Evolutionary conservation across 2,888 invertebrate species (phyloP).

Genomic region (Sthenelais limicola): DNA sequence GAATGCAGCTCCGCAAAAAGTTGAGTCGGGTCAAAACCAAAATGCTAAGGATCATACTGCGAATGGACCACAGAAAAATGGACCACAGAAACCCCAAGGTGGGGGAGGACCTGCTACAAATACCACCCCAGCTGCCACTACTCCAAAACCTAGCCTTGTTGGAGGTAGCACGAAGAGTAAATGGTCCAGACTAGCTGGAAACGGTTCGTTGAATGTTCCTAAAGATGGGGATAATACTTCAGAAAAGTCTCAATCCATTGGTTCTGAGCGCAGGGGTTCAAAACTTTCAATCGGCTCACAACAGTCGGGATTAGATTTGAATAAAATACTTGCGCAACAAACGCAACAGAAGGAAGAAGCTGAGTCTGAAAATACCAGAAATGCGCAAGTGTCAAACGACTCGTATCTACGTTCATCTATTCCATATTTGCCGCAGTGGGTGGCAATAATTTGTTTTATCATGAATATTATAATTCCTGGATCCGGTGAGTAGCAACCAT

Average conservation of each 20-base stretch:
- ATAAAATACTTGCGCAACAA: constrained; percentile 12
- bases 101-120: too few relatives aligned
- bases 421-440: constrained; percentile 87
- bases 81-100: too few relatives aligned
- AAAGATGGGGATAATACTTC: constrained; percentile 1
- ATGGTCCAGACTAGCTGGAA: constrained; percentile 13
- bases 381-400: constrained; percentile 60
- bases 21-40: constrained; percentile 17
- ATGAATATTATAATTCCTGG: constrained; percentile 87
- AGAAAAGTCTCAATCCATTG: neutral
- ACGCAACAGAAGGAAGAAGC: constrained; percentile 16
- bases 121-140: too few relatives aligned
- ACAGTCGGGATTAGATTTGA: neutral
- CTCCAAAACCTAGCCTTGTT: too few relatives aligned
- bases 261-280: neutral
- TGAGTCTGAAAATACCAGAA: constrained; percentile 37
- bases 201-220: constrained; percentile 15
- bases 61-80: too few relatives aligned
- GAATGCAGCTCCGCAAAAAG: constrained; percentile 19
- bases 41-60: constrained; percentile 6
- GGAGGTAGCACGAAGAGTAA: neutral
- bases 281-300: constrained; percentile 17
- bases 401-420: constrained; percentile 93
- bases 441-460: constrained; percentile 90
- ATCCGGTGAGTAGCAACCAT: constrained; percentile 76